Evolutionary conservation across 1,140 invertebrate genomes (phyloP).

Genomic region (Eulimnadia texana): DNA sequence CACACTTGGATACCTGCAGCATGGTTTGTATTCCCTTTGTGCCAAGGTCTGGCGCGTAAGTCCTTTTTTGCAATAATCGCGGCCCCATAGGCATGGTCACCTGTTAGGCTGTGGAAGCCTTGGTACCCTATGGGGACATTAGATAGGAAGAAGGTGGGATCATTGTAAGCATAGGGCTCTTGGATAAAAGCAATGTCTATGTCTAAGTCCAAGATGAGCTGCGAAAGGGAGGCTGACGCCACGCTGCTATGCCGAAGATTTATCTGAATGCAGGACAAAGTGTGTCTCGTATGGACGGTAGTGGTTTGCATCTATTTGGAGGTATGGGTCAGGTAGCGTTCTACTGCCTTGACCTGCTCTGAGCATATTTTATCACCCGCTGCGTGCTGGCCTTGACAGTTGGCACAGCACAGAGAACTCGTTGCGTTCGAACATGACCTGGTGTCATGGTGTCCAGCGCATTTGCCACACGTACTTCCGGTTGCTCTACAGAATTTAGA

Average conservation of each 20-base stretch:
- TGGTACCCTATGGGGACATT: not conserved
- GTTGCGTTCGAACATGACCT: not conserved
- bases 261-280: not conserved
- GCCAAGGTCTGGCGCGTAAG: not conserved
- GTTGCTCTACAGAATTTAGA: not conserved
- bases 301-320: not conserved
- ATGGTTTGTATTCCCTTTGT: not conserved
- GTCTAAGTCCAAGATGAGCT: not conserved
- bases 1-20: not conserved
- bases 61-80: not conserved
- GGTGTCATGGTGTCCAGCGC: not conserved
- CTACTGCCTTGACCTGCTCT: not conserved
- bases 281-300: not conserved
- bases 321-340: not conserved
- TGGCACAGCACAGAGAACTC: not conserved
- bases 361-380: not conserved
- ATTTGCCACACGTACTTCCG: not conserved
- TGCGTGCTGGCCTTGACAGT: not conserved
- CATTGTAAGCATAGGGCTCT: not conserved
- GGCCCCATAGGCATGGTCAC: constrained; percentile 2
- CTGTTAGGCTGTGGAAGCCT: not conserved
- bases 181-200: constrained; percentile 2
- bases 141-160: not conserved
- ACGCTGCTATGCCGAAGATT: not conserved
- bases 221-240: not conserved